Conservation (phyloP, 2,113 vertebrate genomes). For the Pelecanoides urinatrix region DNA sequence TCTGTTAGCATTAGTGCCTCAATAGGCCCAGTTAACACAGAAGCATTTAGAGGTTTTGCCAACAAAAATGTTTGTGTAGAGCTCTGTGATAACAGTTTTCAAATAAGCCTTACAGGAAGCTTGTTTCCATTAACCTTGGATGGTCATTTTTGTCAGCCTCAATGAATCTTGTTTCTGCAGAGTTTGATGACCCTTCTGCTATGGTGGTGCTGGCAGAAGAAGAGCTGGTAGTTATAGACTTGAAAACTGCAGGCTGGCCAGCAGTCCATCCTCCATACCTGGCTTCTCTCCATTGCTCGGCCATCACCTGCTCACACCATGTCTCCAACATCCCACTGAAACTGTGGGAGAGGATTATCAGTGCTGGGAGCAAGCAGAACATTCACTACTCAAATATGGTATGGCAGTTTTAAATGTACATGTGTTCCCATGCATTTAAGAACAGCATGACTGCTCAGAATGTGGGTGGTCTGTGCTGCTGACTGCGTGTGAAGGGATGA, state of each 20-base stretch:
- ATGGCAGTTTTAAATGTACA: background rate
- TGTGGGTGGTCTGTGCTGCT: background rate
- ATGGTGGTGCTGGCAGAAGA: slow-evolving; percentile 95
- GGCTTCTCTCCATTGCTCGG: slow-evolving; percentile 94
- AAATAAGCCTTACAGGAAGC: background rate
- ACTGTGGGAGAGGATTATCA: slow-evolving; percentile 90
- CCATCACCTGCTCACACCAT: slow-evolving; percentile 97
- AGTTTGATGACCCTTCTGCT: slow-evolving; percentile 85
- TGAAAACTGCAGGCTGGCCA: slow-evolving; percentile 88
- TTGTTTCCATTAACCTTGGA: background rate
- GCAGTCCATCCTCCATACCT: slow-evolving; percentile 92
- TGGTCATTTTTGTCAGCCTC: background rate
- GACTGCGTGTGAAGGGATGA: background rate
- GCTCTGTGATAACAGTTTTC: background rate
- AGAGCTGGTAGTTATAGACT: slow-evolving; percentile 93
- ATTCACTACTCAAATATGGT: slow-evolving; percentile 89
- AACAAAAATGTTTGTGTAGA: background rate
- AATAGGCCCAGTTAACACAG: background rate
- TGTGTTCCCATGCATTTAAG: background rate
- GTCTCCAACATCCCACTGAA: slow-evolving; percentile 94
- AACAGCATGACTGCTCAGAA: background rate
- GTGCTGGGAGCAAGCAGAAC: slow-evolving; percentile 84
- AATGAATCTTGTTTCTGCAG: slow-evolving; percentile 49
- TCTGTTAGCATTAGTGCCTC: background rate
- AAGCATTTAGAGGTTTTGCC: background rate